These are phyloP conservation scores for Epinotia demarniana DNA, from an alignment of 2,888 invertebrate species.

Conservation along the genomic window DNA sequence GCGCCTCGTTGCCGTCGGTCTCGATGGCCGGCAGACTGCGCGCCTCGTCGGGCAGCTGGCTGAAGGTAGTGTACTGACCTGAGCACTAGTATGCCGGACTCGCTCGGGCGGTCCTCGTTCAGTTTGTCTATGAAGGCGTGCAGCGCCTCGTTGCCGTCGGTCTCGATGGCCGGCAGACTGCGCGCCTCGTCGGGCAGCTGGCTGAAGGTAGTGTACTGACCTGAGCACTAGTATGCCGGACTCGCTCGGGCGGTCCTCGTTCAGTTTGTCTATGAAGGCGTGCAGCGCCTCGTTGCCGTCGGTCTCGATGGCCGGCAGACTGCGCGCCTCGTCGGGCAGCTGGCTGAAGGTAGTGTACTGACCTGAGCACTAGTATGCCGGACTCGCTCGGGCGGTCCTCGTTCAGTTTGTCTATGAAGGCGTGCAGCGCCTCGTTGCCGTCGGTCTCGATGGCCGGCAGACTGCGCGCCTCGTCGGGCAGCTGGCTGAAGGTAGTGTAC, in stretches of 20 bases:
- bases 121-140: slow-evolving; percentile 92
- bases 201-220: slow-evolving; percentile 86
- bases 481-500: slow-evolving; percentile 84
- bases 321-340: slow-evolving; percentile 91
- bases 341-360: slow-evolving; percentile 84
- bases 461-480: slow-evolving; percentile 91
- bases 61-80: slow-evolving; percentile 87
- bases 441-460: slow-evolving; percentile 91
- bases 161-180: slow-evolving; percentile 91
- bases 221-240: slow-evolving; percentile 92
- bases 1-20: slow-evolving; percentile 88
- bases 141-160: slow-evolving; percentile 89
- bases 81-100: slow-evolving; percentile 91
- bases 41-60: slow-evolving; percentile 91
- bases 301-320: slow-evolving; percentile 91
- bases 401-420: slow-evolving; percentile 92
- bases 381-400: slow-evolving; percentile 93
- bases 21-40: slow-evolving; percentile 91
- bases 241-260: slow-evolving; percentile 93
- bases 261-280: slow-evolving; percentile 92
- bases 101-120: slow-evolving; percentile 93
- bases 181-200: slow-evolving; percentile 91
- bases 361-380: slow-evolving; percentile 93
- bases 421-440: slow-evolving; percentile 90
- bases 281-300: slow-evolving; percentile 90